Evolutionary conservation across 2,888 invertebrate genomes (phyloP), one percentile per base, ranked within the genome.

Genomic region (Timandra comae): DNA sequence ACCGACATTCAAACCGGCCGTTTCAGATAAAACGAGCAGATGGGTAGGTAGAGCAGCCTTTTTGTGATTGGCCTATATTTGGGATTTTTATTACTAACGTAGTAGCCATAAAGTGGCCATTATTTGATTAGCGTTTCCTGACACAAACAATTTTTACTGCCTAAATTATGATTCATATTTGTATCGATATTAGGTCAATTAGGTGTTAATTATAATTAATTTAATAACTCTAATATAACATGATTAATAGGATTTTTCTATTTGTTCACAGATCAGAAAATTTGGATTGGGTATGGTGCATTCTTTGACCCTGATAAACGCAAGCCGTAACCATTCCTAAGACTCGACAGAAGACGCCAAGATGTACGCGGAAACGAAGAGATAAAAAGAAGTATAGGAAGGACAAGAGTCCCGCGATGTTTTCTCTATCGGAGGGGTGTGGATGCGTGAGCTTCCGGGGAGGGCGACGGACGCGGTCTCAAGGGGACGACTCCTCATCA

Each of bases 321-420:
- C 23, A 42, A 19, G 11, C 23, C 23, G 43, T 49, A 42, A 49
- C 53, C 54, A 85, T 85, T 84, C 82, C 81, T 40, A 82, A 82
- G 47, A 63, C 72, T 27, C 69, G 79, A 8, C 73, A 76, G 38
- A 80, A 69, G 45, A 54, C 63, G 41, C 72, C 79, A 67, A 66
- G 79, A 85, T 85, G 85, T 71, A 68, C 69, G 48, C 74, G 79
- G 63, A 78, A 78, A 72, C 80, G 70, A 72, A 85, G 67, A 85
- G 84, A 85, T 84, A 84, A 78, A 45, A 80, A 73, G 38, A 72
- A 67, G 44, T 75, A 71, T 43, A 69, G 58, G 49, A 75, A 79
- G 70, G 78, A 80, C 72, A 79, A 73, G 41, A 78, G 80, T 70
- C 72, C 80, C 59, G 78, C 70, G 9, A 85, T 85, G 86, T 85